These are phyloP conservation scores for Teleogryllus occipitalis DNA, from an alignment of 1,140 invertebrate species.

Conservation along the genomic window DNA sequence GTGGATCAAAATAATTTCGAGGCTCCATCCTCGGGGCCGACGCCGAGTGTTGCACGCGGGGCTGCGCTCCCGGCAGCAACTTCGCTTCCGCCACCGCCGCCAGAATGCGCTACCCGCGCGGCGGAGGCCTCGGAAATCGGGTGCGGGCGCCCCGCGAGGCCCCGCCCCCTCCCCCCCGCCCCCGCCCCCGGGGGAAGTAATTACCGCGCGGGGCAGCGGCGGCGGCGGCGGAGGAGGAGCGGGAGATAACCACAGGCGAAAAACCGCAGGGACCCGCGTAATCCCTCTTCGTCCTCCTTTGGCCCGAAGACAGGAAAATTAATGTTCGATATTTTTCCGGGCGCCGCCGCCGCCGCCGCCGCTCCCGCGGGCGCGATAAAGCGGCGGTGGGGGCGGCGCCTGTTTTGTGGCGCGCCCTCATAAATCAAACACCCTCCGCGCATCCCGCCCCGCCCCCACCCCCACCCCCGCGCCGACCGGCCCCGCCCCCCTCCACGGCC, in stretches of 20 bases:
- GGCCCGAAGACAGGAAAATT: constrained; percentile 3
- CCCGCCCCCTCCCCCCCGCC: too few species aligned
- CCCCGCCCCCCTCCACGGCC: not conserved
- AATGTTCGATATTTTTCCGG: constrained; percentile 4
- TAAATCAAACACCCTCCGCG: not conserved
- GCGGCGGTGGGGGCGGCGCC: too few species aligned
- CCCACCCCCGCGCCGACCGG: too few species aligned
- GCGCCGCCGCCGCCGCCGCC: too few species aligned
- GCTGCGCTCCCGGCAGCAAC: too few species aligned
- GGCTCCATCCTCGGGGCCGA: too few species aligned
- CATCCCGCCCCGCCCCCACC: not conserved
- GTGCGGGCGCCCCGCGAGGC: too few species aligned
- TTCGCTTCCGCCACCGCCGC: too few species aligned
- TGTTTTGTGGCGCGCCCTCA: not conserved
- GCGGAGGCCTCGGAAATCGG: not conserved
- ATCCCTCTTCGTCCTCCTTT: constrained; percentile 3
- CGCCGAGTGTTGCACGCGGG: too few species aligned
- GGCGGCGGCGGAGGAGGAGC: not conserved
- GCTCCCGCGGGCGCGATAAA: not conserved
- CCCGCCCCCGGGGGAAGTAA: not conserved
- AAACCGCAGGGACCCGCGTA: not conserved
- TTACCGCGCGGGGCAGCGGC: not conserved
- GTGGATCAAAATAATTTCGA: too few species aligned
- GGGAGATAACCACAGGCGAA: not conserved
- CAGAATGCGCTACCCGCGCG: too few species aligned